Evolutionary conservation across 2,797 vertebrate genomes (phyloP).

Genomic region (Vespertilio murinus): DNA sequence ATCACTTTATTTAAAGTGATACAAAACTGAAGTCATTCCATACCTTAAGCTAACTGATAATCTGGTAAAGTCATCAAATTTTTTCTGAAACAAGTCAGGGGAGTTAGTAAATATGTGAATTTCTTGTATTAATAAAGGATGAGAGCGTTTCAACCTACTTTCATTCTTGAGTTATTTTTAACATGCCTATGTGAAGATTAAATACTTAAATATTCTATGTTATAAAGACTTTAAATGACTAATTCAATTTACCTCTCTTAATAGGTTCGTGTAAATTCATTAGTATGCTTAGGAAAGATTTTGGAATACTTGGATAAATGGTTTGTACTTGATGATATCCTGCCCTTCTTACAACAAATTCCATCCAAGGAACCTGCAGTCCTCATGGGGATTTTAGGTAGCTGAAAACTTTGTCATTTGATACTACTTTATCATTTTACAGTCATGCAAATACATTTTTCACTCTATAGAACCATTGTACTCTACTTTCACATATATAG

Average conservation of each 20-base stretch:
- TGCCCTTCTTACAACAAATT: slow-evolving; percentile 98
- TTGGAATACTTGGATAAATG: slow-evolving; percentile 99
- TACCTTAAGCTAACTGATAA: not conserved
- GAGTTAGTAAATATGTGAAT: slow-evolving; percentile 6
- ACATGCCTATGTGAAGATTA: slow-evolving; percentile 11
- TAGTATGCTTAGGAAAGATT: slow-evolving; percentile 98
- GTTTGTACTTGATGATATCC: slow-evolving; percentile 98
- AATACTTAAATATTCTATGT: slow-evolving; percentile 18
- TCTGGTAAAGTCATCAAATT: not conserved
- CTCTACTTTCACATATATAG: not conserved
- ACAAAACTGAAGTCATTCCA: not conserved
- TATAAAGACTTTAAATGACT: slow-evolving; percentile 47
- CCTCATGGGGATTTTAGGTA: slow-evolving; percentile 98
- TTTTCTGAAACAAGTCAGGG: slow-evolving; percentile 9
- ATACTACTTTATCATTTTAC: not conserved
- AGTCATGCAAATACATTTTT: not conserved
- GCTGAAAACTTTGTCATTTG: slow-evolving; percentile 64
- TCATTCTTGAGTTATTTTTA: slow-evolving; percentile 40
- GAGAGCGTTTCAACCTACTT: slow-evolving; percentile 12
- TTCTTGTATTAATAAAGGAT: slow-evolving; percentile 30
- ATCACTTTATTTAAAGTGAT: slow-evolving; percentile 36
- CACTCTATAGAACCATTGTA: slow-evolving; percentile 2
- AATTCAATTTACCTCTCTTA: slow-evolving; percentile 66
- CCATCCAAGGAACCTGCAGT: slow-evolving; percentile 98
- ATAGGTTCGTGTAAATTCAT: slow-evolving; percentile 97